phyloP scores from a whole-genome alignment of 1,140 invertebrate species.

The Papilio polyxenes region DNA sequence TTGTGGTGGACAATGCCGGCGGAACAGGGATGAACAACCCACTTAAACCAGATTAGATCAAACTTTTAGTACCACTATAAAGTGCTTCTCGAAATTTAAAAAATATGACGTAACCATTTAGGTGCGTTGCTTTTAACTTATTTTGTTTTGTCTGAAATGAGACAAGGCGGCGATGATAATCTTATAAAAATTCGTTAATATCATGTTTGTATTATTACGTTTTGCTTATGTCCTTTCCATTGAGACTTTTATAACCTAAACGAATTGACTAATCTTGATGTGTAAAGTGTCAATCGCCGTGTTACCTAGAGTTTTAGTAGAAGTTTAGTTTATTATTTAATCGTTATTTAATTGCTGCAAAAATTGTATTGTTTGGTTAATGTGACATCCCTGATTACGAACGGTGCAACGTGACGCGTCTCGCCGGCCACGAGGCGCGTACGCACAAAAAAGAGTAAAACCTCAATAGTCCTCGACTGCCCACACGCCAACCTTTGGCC shows the following conservation, averaged over 20 bases:
- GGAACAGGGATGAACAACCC: slow-evolving; percentile 25
- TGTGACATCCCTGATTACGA: slow-evolving; percentile 10
- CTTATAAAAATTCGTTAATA: not conserved
- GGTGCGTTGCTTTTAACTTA: not conserved
- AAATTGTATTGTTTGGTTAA: not conserved
- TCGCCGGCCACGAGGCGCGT: slow-evolving; percentile 51
- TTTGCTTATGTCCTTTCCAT: too few species aligned
- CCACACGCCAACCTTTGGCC: slow-evolving; percentile 78
- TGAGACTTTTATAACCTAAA: too few species aligned
- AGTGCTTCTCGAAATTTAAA: not conserved
- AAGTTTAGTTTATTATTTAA: too few species aligned
- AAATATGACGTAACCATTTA: not conserved
- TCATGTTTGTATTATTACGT: too few species aligned
- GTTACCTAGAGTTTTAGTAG: too few species aligned
- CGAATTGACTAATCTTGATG: too few species aligned
- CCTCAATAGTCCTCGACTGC: slow-evolving; percentile 75
- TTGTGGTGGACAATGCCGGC: slow-evolving; percentile 59
- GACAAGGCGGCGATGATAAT: not conserved
- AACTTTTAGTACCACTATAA: slow-evolving; percentile 9
- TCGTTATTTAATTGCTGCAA: not conserved
- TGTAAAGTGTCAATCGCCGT: too few species aligned
- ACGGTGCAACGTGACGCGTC: slow-evolving; percentile 42
- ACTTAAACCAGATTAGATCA: not conserved
- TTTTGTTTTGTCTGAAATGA: not conserved
- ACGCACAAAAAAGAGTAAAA: slow-evolving; percentile 70